phyloP scores from a whole-genome alignment of 2,113 vertebrate genomes.

The Centropus unirufus region DNA sequence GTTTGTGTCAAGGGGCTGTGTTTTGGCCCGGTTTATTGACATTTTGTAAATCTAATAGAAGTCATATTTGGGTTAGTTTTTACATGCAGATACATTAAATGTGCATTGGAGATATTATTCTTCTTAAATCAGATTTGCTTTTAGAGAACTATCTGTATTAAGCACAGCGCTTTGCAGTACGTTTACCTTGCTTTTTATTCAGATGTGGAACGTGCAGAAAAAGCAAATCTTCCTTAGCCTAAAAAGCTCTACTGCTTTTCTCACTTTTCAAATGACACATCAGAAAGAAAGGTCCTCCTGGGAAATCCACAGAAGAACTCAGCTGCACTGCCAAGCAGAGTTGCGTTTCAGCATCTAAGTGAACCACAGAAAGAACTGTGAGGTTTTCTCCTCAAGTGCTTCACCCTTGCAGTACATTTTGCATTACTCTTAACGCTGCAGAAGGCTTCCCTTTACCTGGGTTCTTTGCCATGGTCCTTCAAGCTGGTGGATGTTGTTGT shows the following conservation, averaged over 20 bases:
- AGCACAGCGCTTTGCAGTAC: not conserved
- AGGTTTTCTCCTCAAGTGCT: not conserved
- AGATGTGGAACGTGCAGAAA: not conserved
- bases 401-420: not conserved
- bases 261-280: not conserved
- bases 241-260: not conserved
- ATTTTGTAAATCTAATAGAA: not conserved
- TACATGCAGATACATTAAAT: not conserved
- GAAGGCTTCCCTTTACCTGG: not conserved
- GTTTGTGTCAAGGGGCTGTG: not conserved
- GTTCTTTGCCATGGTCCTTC: not conserved
- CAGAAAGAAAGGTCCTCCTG: not conserved
- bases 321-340: accelerated
- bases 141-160: not conserved
- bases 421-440: not conserved
- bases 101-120: not conserved
- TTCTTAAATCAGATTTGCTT: not conserved
- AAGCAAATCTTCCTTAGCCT: not conserved
- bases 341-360: not conserved
- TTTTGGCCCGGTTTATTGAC: not conserved
- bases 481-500: not conserved
- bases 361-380: not conserved
- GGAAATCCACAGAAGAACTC: not conserved
- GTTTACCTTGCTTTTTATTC: not conserved
- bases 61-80: not conserved